These are phyloP conservation scores for Aphelenchoides bicaudatus DNA, from an alignment of 2,888 invertebrate genomes.

Conservation along the genomic window DNA sequence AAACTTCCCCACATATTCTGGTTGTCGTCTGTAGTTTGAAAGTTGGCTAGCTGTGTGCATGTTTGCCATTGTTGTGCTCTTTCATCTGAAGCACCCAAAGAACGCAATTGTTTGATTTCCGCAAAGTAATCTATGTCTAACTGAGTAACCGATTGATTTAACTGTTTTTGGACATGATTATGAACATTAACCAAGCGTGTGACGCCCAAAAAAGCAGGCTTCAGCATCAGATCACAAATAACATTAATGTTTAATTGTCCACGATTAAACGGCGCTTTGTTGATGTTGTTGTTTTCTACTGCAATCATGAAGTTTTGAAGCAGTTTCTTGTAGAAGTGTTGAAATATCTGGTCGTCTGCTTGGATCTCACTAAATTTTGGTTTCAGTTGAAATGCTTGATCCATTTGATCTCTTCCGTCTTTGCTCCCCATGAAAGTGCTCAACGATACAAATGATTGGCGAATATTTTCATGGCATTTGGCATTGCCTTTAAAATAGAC, in stretches of 20 bases:
- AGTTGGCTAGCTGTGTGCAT: not conserved
- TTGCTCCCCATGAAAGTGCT: not conserved
- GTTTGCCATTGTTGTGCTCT: not conserved
- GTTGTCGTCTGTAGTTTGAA: not conserved
- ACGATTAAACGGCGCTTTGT: too few relatives aligned
- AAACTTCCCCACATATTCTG: constrained; percentile 1
- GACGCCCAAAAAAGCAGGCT: too few relatives aligned
- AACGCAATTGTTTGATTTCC: too few relatives aligned
- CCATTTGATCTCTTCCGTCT: not conserved
- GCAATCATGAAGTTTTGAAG: not conserved
- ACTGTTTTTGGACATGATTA: too few relatives aligned
- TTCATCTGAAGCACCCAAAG: too few relatives aligned
- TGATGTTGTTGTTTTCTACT: constrained; percentile 9
- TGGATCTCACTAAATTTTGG: not conserved
- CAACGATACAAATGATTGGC: not conserved
- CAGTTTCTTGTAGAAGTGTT: constrained; percentile 1
- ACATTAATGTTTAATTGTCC: too few relatives aligned
- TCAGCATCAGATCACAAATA: too few relatives aligned
- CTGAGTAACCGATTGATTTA: too few relatives aligned
- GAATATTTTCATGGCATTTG: constrained; percentile 6
- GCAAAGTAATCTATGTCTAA: too few relatives aligned
- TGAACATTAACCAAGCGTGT: too few relatives aligned
- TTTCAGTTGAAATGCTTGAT: not conserved
- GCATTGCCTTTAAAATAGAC: too few relatives aligned
- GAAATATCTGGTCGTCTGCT: not conserved